Conservation (phyloP, 2,113 vertebrate species). For the Colistium nudipinnis region DNA sequence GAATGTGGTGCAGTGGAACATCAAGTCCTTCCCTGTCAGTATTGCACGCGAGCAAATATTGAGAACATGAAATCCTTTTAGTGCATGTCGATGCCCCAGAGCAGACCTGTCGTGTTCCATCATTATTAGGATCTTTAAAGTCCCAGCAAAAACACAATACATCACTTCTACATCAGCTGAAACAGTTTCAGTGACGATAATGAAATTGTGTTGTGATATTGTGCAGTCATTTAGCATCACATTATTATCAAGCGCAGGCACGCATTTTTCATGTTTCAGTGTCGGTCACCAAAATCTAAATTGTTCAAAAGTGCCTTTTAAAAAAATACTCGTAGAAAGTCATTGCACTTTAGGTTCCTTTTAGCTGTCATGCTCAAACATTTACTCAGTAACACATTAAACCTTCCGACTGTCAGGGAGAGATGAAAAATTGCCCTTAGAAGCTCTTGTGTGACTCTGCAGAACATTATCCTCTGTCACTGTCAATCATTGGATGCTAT, state of each 20-base stretch:
- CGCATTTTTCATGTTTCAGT: neutral
- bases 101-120: neutral
- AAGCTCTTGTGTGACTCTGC: constrained; percentile 14
- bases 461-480: constrained; percentile 13
- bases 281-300: too few relatives aligned
- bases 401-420: constrained; percentile 36
- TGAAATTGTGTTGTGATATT: constrained; percentile 19
- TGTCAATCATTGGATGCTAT: constrained; percentile 35
- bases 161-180: constrained; percentile 4
- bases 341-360: constrained; percentile 20
- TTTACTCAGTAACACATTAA: constrained; percentile 49
- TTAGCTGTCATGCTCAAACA: constrained; percentile 43
- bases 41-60: neutral
- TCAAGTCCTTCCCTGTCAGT: constrained; percentile 86
- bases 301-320: constrained; percentile 10
- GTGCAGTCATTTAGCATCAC: constrained; percentile 28
- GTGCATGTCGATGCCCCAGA: too few relatives aligned
- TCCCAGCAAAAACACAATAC: neutral
- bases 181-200: neutral
- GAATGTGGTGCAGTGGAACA: constrained; percentile 83
- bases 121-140: neutral
- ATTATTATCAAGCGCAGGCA: neutral
- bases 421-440: constrained; percentile 24
- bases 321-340: neutral
- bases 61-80: neutral